These are phyloP conservation scores for Lasioglossum leucozonium DNA, from an alignment of 2,888 invertebrate species.

Conservation along the genomic window DNA sequence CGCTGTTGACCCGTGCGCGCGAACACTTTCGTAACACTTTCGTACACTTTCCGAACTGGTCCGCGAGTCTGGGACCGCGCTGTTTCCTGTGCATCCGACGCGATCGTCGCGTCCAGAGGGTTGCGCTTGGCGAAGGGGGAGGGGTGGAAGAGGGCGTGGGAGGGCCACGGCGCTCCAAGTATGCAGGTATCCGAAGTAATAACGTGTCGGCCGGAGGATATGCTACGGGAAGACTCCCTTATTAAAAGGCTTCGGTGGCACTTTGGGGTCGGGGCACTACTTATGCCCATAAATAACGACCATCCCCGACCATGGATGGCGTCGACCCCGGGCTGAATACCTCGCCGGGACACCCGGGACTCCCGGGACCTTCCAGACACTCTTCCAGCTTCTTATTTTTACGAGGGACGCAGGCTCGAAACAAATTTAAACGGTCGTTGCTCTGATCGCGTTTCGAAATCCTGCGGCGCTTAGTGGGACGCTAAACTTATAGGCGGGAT, in stretches of 20 bases:
- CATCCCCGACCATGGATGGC: conserved; percentile 10
- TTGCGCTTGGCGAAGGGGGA: neutral
- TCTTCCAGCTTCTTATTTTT: neutral
- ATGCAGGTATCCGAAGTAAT: conserved; percentile 75
- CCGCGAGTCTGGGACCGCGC: neutral
- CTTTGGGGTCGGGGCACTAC: conserved; percentile 67
- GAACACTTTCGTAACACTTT: neutral
- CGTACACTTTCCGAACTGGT: neutral
- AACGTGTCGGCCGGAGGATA: conserved; percentile 69
- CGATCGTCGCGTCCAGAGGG: neutral
- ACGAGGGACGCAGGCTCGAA: neutral
- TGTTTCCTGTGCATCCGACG: neutral
- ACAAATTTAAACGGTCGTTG: neutral
- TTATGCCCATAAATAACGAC: conserved; percentile 72
- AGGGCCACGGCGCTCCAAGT: conserved; percentile 65
- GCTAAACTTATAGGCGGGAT: neutral
- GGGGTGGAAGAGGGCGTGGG: conserved; percentile 7
- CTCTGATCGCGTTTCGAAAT: neutral
- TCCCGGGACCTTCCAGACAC: neutral
- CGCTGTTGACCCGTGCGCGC: neutral
- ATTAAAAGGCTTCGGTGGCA: conserved; percentile 77
- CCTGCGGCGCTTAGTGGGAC: neutral
- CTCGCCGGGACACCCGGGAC: neutral
- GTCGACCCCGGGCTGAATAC: conserved; percentile 18
- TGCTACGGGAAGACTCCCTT: conserved; percentile 64